A percentile compares a stretch with the other conserved stretches of the same genome.
Evolutionary conservation across 1,140 invertebrate species (phyloP).

Genomic region (Eumaeus atala): DNA sequence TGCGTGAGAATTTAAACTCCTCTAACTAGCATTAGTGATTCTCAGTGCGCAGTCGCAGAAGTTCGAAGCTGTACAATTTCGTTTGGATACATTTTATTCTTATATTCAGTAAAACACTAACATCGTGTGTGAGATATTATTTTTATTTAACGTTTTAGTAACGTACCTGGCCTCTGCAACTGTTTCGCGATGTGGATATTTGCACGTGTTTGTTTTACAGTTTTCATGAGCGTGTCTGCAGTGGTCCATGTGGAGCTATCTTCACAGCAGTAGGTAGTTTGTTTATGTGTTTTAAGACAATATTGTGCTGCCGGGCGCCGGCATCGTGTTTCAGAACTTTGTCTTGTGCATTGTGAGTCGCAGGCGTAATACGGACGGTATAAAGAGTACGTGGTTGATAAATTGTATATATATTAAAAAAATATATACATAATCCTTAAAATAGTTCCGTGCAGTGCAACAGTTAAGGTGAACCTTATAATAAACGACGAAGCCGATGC

Average conservation of each 20-base stretch:
- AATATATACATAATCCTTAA: too few relatives aligned
- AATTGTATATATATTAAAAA: too few relatives aligned
- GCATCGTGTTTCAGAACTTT: constrained; percentile 36
- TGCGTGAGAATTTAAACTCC: constrained; percentile 21
- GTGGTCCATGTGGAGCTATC: constrained; percentile 42
- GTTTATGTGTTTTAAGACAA: constrained; percentile 71
- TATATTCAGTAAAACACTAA: constrained; percentile 6
- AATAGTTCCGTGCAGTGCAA: too few relatives aligned
- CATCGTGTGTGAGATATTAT: constrained; percentile 4
- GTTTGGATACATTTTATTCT: constrained; percentile 4
- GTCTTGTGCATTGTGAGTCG: constrained; percentile 42
- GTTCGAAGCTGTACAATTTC: constrained; percentile 20
- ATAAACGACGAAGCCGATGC: too few relatives aligned
- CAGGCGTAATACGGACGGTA: constrained; percentile 12
- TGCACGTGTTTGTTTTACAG: background rate
- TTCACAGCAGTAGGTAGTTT: constrained; percentile 61
- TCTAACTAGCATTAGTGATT: background rate
- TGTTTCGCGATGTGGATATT: too few relatives aligned
- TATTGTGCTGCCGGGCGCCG: constrained; percentile 59
- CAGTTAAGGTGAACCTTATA: too few relatives aligned
- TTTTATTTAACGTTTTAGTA: background rate
- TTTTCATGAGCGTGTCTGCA: constrained; percentile 10
- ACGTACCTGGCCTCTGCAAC: too few relatives aligned
- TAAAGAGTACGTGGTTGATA: too few relatives aligned
- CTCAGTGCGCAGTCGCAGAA: constrained; percentile 60